Evolutionary conservation across 64 coral and sea anemone species (phyloP), one percentile per base, ranked within the genome.

Genomic region (Pocillopora verrucosa): DNA sequence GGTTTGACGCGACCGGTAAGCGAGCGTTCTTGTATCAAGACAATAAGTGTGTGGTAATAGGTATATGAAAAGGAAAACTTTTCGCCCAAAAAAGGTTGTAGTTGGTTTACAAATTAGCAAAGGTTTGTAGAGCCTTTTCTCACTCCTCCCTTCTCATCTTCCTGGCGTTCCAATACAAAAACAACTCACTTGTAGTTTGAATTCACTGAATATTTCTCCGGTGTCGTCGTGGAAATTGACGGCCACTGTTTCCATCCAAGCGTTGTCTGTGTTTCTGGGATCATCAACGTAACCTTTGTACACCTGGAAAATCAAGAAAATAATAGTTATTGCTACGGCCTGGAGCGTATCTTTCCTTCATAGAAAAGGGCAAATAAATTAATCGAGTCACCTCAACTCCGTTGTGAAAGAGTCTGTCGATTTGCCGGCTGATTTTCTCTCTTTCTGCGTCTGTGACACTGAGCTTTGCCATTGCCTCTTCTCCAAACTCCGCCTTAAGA

Each of bases 231-330:
- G 97, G 38, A 93, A 99, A 38, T 99, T 99, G 37, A 99, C 90
- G 35, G 97, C 97, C 61, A 95, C 73, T 5, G 97, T 99, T 75
- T 99, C 97, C 91, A 99, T 92, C 97, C 97, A 99, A 13, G 97
- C 41, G 22, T 93, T 95, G 73, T 99, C 97, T 11, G 97, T 99
- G 82, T 99, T 99, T 30, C 97, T 82, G 36, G 97, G 97, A 80
- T 99, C 97, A 62, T 99, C 97, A 0, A 99, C 97, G 70, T 99
- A 99, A 9, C 97, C 97, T 89, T 99, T 99, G 88, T 95, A 99
- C 35, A 99, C 91, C 96, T 98, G 75, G 25, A 36, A 57, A 56
- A 9, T 68, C 2, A 80, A 60, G 11, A 73, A 56, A 26, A 75
- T 22, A 56, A 13, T 6, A 36, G 57, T 64, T 51, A 7, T 51